Conservation (phyloP, 2,888 invertebrate species). For the Gymnosoma rotundatum region DNA sequence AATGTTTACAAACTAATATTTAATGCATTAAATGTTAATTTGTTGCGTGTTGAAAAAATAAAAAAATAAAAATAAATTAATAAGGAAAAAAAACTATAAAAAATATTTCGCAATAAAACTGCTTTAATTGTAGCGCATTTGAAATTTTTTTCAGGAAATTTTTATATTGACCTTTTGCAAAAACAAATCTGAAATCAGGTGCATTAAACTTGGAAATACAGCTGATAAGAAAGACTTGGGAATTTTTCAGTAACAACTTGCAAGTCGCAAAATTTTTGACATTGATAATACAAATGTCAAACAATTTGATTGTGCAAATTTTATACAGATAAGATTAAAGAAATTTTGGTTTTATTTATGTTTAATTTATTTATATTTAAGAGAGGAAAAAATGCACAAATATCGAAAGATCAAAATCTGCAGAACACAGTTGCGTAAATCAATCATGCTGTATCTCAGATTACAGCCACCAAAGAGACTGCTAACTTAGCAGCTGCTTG, state of each 20-base stretch:
- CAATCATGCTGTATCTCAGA: too few relatives aligned
- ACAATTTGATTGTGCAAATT: not conserved
- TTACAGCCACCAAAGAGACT: too few relatives aligned
- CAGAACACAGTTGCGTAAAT: too few relatives aligned
- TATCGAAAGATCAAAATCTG: too few relatives aligned
- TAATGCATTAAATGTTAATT: slow-evolving; percentile 5
- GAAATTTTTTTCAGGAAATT: not conserved
- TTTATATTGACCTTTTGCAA: slow-evolving; percentile 1
- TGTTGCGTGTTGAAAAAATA: slow-evolving; percentile 1
- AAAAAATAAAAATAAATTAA: too few relatives aligned
- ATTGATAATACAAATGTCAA: slow-evolving; percentile 3
- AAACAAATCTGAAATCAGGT: not conserved
- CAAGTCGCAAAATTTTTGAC: not conserved
- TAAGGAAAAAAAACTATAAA: not conserved
- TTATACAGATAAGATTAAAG: not conserved
- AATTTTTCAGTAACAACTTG: not conserved
- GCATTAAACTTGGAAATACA: slow-evolving; percentile 17
- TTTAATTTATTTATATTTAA: too few relatives aligned
- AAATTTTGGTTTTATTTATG: too few relatives aligned
- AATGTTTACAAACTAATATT: slow-evolving; percentile 4
- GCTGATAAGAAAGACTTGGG: slow-evolving; percentile 28
- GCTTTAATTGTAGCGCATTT: slow-evolving; percentile 19
- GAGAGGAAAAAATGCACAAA: too few relatives aligned
- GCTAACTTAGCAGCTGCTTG: too few relatives aligned
- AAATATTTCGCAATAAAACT: slow-evolving; percentile 6